Base-by-base conservation (phyloP, 2,113 vertebrate genomes). In the Clarias macrocephalus region DNA sequence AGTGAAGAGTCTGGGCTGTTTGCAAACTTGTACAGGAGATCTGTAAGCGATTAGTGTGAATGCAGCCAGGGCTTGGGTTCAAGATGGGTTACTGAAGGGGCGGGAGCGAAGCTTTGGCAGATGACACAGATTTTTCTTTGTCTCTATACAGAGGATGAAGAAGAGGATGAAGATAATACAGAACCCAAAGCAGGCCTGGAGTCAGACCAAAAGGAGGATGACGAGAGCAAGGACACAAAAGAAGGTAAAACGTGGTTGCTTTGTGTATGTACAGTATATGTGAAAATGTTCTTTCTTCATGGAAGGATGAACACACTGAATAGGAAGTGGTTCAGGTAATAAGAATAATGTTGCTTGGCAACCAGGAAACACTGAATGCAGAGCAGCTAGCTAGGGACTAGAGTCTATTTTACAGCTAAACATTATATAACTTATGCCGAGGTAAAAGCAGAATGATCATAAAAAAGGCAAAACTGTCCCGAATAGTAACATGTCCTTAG, bases 91-190 rank as follows among this genome's bases (percentile, higher is more conserved):
- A 84, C 16, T 30, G 56, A 30, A 54, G 25, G 73, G 80, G 81
- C 21, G 65, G 52, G 59, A 15, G 28, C 60, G 19, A 19, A 18
- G 70, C 76, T 85, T 86, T 90, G 66, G 81, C 84, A 86, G 81
- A 84, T 89, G 66, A 65, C 82, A 81, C 10, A 56, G 56, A 76
- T 59, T 86, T 85, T 86, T 70, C 25, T 80, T 66, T 79, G 89
- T 89, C 90, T 94, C 72, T 91, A 92, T 94, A 89, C 91, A 96
- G 98, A 99, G 90, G 98, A 99, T 93, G 98, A 99, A 91, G 97
- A 99, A 66, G 97, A 99, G 70, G 97, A 99, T 77, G 98, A 99
- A 88, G 97, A 98, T 93, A 95, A 97, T 92, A 94, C 96, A 80
- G 97, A 97, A 85, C 92, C 93, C 9, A 98, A 98, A 95, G 93